Evolutionary conservation across 2,888 invertebrate genomes (phyloP), one percentile per base, ranked within the genome.

Genomic region (Caradrina kadenii): DNA sequence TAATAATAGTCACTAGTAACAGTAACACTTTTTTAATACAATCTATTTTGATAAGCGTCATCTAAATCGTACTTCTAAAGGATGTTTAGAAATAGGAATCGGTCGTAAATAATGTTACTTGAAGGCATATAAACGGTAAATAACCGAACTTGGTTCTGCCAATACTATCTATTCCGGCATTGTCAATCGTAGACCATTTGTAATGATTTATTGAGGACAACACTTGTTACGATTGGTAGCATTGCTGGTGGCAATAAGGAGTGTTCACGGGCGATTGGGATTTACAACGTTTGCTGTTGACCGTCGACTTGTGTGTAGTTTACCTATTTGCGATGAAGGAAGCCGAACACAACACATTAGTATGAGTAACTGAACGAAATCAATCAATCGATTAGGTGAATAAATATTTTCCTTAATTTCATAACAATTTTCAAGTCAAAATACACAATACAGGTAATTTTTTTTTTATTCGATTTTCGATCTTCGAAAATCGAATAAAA

Each of bases 151-250:
- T 17, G 8, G 22, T 61, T n/a, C 1, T 55, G 35, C 48, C 67
- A 63, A 61, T 22, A 68, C 60, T 55, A 72, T 78, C 48, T 72
- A 26, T 58, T 35, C 22, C 13, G 3, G 31, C 1, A 45, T 39
- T 68, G 60, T 63, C 75, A 74, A 61, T 69, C 60, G 49, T 69
- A 35, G 55, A 21, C 75, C 63, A 79, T 76, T 76, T 68, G 45
- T 68, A 58, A 69, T 63, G 69, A 58, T 74, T 79, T 79, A 76
- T 76, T 53, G 69, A 49, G 69, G 80, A 68, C 76, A 79, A 79
- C 60, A 56, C 26, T 73, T 39, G 60, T 48, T n/a, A 78, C 45
- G 22, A 73, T 26, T 53, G 60, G 26, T 74, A 19, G 39, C 26
- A 26, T 53, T 66, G 66, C 48, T 39, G 1, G 19, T 53, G 63